Evolutionary conservation across 2,113 vertebrate genomes (phyloP), one percentile per base, ranked within the genome.

Genomic region (Aspidoscelis tigris): DNA sequence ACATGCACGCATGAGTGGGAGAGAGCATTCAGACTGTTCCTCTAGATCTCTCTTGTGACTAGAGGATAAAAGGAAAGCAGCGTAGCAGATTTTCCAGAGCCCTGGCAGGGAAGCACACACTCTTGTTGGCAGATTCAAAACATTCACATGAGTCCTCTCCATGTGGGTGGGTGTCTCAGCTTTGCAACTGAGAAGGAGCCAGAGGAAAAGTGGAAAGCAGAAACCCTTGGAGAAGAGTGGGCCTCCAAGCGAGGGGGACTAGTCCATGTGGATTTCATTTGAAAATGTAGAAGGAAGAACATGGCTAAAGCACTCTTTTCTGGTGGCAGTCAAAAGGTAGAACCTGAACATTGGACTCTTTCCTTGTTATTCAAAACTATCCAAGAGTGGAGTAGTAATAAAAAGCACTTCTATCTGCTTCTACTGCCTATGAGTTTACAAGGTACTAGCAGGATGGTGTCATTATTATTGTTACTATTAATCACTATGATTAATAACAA

Each of bases 1-100:
- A 33, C 33, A 33, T 33, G 33, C 33, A 9, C 7, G 24, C 9
- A 21, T 50, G 24, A 3, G 22, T 0, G 0, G 12, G n/a, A 14
- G 64, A 3, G 12, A 64, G 58, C 44, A 18, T 44, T 33, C n/a
- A 73, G 50, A 80, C 39, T 21, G 33, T 72, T 78, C 77, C 26
- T 1, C 43, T 55, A 58, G 68, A 66, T 78, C 0, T 79, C 81
- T 72, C 39, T 78, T 20, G 58, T 47, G 81, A 70, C 70, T 50
- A 14, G 47, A 76, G 78, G 75, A 65, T 33, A 44, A 43, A 76
- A 68, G 39, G 58, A 78, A 74, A 68, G 33, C 47, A 55, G 10
- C 73, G 66, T 68, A 83, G 61, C 24, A 24, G 22, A 75, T 72
- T 73, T 41, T 72, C 26, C 6, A 33, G 43, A 78, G 22, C 50